Evolutionary conservation across 2,888 invertebrate genomes (phyloP), one percentile per base, ranked within the genome.

Genomic region (Alviniconcha strummeri): DNA sequence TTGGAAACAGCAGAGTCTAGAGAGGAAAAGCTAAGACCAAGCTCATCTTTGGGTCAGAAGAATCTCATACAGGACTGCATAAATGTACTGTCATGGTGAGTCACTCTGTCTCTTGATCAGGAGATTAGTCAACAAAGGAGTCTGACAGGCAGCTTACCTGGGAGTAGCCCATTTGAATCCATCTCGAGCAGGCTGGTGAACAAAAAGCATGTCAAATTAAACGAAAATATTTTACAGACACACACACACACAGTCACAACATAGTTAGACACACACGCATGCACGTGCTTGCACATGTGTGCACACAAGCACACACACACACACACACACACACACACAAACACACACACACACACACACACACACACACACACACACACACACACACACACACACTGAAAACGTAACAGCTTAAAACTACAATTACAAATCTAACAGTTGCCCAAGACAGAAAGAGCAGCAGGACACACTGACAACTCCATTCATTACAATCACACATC

Each of bases 91-190:
- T 36, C 36, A 36, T 36, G 36, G 36, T 0, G 36, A 36, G 36
- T 36, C 36, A 36, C 0, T 36, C 36, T 36, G 4, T 15, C 9
- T 64, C 15, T 9, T 4, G 4, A 13, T 15, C 64, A 6, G 13
- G 6, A 13, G 72, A 36, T 52, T 6, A 52, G 36, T 36, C 71
- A 71, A 8, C 13, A 17, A 71, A 71, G 17, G n/a, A 71, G 1
- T 71, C 36, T 67, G 19, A 15, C 17, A 60, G 60, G 1, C 8
- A n/a, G 79, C 86, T 88, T 86, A 92, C 92, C 91, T 92, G 57
- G 93, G 93, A 52, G 89, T 87, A 11, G 90, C 89, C 93, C 94
- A 94, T 84, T 91, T 90, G 87, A 94, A 93, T 6, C 94, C 94
- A 89, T 92, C 91, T 85, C 91, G 91, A 7, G 89, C 87, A 79